Percentiles rank a stretch among this genome's conserved stretches.
Conservation (phyloP, 2,888 invertebrate species). For the Cepaea hortensis region DNA sequence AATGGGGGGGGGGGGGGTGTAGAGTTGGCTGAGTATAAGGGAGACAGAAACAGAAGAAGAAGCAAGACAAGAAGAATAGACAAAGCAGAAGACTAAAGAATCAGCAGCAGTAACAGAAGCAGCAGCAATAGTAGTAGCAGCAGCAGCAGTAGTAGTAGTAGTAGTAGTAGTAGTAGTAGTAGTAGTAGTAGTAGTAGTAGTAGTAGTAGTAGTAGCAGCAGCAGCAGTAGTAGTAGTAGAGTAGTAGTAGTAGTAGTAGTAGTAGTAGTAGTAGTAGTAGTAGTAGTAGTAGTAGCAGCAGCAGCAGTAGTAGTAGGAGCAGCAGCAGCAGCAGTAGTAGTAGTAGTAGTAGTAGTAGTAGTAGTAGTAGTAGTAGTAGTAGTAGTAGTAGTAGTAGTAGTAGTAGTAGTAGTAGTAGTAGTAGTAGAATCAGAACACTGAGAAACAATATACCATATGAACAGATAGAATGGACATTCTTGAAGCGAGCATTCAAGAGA, state of each 20-base stretch:
- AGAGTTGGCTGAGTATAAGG: no score
- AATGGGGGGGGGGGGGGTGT: no score
- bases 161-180: not conserved
- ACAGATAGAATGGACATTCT: no score
- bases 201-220: not conserved
- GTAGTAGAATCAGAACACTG: no score
- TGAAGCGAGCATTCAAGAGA: no score
- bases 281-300: not conserved
- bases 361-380: not conserved
- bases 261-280: not conserved
- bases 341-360: not conserved
- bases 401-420: no score
- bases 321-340: not conserved
- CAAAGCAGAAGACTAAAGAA: no score
- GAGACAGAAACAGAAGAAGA: not conserved
- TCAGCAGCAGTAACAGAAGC: not conserved
- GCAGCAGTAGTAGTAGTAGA: no score
- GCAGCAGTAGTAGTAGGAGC: no score
- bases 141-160: not conserved
- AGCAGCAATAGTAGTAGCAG: not conserved
- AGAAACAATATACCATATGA: no score
- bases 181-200: not conserved
- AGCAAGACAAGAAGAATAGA: not conserved
- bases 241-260: not conserved
- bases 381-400: not conserved